Conservation (phyloP, 2,888 invertebrate genomes). For the Rhagonycha lutea region DNA sequence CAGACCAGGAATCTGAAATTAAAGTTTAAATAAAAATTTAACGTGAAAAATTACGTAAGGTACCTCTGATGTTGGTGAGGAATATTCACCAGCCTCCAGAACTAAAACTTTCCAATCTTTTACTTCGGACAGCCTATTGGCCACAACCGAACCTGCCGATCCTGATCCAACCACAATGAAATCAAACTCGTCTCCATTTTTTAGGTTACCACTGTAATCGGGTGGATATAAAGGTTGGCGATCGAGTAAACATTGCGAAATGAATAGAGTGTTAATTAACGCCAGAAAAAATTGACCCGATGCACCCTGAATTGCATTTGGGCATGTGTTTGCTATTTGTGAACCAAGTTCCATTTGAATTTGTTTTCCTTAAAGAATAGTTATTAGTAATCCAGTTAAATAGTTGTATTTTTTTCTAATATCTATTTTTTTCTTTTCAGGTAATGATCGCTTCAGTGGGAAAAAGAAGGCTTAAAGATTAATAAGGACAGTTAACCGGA, state of each 20-base stretch:
- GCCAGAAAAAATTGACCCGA: conserved; percentile 52
- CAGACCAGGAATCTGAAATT: conserved; percentile 40
- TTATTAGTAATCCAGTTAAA: too few species aligned
- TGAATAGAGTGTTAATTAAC: conserved; percentile 1
- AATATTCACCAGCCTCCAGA: conserved; percentile 60
- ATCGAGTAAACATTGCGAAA: neutral
- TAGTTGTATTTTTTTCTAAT: too few species aligned
- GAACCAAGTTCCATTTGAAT: neutral
- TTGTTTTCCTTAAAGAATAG: too few species aligned
- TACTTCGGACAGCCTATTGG: conserved; percentile 56
- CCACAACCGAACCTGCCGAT: conserved; percentile 60
- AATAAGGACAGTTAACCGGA: too few species aligned
- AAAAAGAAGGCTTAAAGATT: too few species aligned
- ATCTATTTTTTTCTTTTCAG: too few species aligned
- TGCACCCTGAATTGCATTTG: neutral
- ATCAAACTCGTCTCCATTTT: conserved; percentile 51
- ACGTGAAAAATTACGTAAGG: neutral
- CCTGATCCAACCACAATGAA: conserved; percentile 61
- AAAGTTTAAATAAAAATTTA: neutral
- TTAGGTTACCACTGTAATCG: conserved; percentile 11
- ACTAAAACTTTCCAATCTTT: conserved; percentile 56
- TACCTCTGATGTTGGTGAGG: conserved; percentile 54
- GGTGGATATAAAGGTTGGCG: neutral
- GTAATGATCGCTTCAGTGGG: too few species aligned
- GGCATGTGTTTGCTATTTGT: neutral